Conservation (phyloP, 2,113 vertebrate genomes). For the Proteles cristata region DNA sequence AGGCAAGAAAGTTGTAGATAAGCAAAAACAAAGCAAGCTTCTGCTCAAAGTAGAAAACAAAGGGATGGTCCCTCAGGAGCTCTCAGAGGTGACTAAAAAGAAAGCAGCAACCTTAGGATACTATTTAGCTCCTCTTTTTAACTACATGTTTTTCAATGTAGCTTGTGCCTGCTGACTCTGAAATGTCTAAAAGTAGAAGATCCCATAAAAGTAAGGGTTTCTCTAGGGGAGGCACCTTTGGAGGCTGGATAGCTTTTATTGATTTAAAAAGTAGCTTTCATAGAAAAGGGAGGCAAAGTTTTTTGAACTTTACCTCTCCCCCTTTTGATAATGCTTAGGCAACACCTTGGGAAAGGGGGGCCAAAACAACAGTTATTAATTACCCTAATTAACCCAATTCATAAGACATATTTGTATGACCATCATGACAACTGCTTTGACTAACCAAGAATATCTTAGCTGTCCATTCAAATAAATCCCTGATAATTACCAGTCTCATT, state of each 20-base stretch:
- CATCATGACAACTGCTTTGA: conserved; percentile 90
- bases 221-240: not conserved
- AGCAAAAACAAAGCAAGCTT: conserved; percentile 50
- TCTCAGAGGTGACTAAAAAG: conserved; percentile 51
- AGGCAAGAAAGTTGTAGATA: conserved; percentile 57
- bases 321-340: conserved; percentile 80
- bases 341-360: conserved; percentile 84
- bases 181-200: conserved; percentile 49
- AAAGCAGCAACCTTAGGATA: conserved; percentile 53
- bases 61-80: not conserved
- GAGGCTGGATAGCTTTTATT: not conserved
- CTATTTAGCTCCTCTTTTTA: conserved; percentile 62
- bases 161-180: conserved; percentile 44
- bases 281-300: conserved; percentile 38
- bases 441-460: conserved; percentile 92
- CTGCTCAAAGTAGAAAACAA: conserved; percentile 49
- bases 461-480: conserved; percentile 96
- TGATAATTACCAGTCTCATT: conserved; percentile 95
- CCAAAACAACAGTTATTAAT: conserved; percentile 90
- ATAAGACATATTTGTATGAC: conserved; percentile 90
- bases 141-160: conserved; percentile 35
- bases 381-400: conserved; percentile 93
- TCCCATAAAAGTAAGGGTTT: conserved; percentile 39
- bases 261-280: conserved; percentile 55
- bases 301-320: conserved; percentile 64